Base-by-base conservation (phyloP, 2,113 vertebrate species). In the Hemiprocne comata region DNA sequence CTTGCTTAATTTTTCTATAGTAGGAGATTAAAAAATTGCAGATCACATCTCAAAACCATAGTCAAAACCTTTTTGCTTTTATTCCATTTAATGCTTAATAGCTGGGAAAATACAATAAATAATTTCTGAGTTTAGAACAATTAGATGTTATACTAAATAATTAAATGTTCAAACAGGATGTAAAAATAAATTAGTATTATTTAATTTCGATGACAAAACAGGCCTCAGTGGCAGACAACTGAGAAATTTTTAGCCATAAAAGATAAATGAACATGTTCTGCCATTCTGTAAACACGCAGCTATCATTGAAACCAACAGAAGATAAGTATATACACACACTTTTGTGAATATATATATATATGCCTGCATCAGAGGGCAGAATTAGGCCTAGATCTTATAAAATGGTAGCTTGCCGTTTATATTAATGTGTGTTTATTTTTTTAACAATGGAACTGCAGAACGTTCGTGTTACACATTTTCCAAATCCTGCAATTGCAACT, bases 131-230 rank as follows among this genome's bases (percentile, higher is more conserved):
- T 89, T 66, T 72, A 84, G 33, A 93, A 87, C 89, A 95, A 91
- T 87, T 66, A 82, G 87, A 89, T 92, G 71, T 72, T 96, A 93
- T 55, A 92, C 33, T 94, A 73, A 94, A 90, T 85, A 97, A 95
- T 29, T 95, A 96, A 96, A 85, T 26, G 77, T 86, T 94, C 48
- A 94, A 90, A 90, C 50, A 90, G 29, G 90, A 93, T 93, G 87
- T 92, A 95, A 93, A 97, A 96, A 93, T 87, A 97, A 94, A 81
- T 71, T 50, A 73, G 40, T 79, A 88, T 94, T 89, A 53, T 77
- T 92, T 76, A 81, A 92, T 54, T 87, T 84, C 67, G 91, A 9
- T 60, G 60, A 95, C 84, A 93, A 94, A 93, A 60, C 80, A 94
- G n/a, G 19, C 54, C 70, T 87, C 72, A 17, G 54, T 80, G 95